Percentiles rank a stretch among this genome's conserved stretches.
These are phyloP conservation scores for Poecilia picta DNA, from an alignment of 2,797 vertebrate genomes.

Conservation along the genomic window DNA sequence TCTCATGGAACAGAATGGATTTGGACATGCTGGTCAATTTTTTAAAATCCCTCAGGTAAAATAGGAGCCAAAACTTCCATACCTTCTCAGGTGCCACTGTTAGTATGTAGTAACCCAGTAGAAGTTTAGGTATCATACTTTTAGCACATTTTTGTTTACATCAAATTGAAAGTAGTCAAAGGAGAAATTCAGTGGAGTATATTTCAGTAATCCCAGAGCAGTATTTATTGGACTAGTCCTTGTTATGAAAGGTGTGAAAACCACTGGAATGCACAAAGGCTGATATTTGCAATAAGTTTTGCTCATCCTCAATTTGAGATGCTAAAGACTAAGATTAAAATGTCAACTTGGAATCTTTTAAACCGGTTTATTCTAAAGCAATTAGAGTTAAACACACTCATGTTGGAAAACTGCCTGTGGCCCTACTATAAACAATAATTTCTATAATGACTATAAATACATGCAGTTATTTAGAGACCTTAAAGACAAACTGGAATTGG, in stretches of 20 bases:
- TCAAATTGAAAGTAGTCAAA: background rate
- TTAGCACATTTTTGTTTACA: background rate
- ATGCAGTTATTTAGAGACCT: background rate
- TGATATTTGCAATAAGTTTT: background rate
- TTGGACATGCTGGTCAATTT: background rate
- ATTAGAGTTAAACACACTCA: background rate
- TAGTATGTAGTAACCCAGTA: background rate
- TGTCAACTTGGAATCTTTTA: background rate
- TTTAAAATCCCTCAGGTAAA: background rate
- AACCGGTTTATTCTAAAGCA: background rate
- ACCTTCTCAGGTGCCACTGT: background rate
- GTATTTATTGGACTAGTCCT: background rate
- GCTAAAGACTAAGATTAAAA: background rate
- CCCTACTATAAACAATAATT: background rate
- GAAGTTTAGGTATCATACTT: background rate
- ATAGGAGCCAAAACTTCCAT: background rate
- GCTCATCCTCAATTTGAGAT: background rate
- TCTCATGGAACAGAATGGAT: background rate
- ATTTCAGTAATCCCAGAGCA: background rate
- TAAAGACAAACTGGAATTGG: background rate
- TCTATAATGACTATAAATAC: background rate
- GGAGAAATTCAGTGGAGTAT: background rate
- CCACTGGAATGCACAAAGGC: background rate
- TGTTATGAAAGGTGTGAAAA: background rate
- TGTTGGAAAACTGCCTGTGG: background rate